A percentile compares a stretch with the other conserved stretches of the same genome.
Evolutionary conservation across 2,888 invertebrate species (phyloP).

Genomic region (Pharmacophagus antenor): DNA sequence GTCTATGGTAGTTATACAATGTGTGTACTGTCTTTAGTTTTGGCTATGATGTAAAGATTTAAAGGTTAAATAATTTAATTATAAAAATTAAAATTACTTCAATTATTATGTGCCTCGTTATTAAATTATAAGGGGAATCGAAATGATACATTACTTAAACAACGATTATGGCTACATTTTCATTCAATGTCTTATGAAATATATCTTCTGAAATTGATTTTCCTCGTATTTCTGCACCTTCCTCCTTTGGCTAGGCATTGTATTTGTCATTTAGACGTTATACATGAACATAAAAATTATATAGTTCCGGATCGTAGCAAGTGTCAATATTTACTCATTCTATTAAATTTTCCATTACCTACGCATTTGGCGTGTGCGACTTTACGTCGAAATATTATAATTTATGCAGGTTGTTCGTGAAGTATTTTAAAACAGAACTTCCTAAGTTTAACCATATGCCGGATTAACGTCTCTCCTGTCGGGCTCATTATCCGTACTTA

Average conservation of each 20-base stretch:
- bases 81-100: too few relatives aligned
- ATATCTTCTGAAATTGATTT: not conserved
- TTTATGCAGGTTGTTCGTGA: conserved; percentile 45
- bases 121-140: too few relatives aligned
- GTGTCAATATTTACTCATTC: conserved; percentile 11
- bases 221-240: too few relatives aligned
- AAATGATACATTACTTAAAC: too few relatives aligned
- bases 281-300: not conserved
- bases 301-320: not conserved
- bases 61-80: too few relatives aligned
- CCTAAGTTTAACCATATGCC: conserved; percentile 41
- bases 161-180: not conserved
- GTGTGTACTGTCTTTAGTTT: too few relatives aligned
- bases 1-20: too few relatives aligned
- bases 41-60: too few relatives aligned
- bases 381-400: conserved; percentile 42
- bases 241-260: not conserved
- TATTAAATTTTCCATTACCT: conserved; percentile 21
- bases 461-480: conserved; percentile 47
- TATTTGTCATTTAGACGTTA: not conserved
- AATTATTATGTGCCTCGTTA: too few relatives aligned
- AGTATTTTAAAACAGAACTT: conserved; percentile 42
- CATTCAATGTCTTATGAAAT: not conserved
- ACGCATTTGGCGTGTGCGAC: conserved; percentile 31
- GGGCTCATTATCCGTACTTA: conserved; percentile 53